phyloP scores from a whole-genome alignment of 2,113 vertebrate genomes.

The Cathartes aura region DNA sequence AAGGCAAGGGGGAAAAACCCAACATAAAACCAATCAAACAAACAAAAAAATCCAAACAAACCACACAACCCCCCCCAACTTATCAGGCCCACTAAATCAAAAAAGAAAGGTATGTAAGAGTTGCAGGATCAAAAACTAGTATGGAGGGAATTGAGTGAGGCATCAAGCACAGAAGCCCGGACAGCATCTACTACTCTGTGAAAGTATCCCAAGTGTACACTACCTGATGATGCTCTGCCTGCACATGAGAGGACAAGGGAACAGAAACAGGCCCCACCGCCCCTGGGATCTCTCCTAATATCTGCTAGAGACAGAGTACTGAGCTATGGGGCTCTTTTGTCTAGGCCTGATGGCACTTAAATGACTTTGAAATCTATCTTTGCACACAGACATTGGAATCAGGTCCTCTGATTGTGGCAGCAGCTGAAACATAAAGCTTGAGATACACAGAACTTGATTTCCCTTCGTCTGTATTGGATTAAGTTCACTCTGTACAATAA shows the following conservation, averaged over 20 bases:
- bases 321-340: background rate
- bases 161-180: background rate
- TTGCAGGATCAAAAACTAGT: background rate
- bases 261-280: background rate
- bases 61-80: background rate
- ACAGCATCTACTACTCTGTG: background rate
- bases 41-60: background rate
- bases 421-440: background rate
- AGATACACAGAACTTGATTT: background rate
- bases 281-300: background rate
- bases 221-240: background rate
- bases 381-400: background rate
- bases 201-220: background rate
- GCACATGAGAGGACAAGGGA: background rate
- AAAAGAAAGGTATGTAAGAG: background rate
- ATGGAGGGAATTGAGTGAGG: background rate
- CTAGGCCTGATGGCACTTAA: background rate
- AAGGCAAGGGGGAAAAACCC: rapidly evolving
- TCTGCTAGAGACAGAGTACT: background rate
- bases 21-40: background rate
- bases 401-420: background rate
- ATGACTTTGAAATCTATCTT: background rate
- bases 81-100: background rate
- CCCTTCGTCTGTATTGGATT: background rate
- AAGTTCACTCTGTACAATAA: background rate